A percentile compares a stretch with the other conserved stretches of the same genome.
Conservation (phyloP, 2,888 invertebrate species). For the Chrysomela aeneicollis region DNA sequence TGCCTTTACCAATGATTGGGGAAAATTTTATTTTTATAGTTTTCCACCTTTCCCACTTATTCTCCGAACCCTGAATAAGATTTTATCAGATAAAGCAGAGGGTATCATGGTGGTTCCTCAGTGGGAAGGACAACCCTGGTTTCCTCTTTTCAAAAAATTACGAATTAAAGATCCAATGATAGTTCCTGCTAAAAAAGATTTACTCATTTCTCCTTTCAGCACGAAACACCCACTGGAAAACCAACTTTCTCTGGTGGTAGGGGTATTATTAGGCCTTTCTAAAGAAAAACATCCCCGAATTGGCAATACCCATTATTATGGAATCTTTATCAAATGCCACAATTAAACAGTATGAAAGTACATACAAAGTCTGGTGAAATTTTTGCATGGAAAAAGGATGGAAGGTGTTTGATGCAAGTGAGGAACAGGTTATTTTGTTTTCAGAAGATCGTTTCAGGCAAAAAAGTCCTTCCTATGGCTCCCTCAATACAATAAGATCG, state of each 20-base stretch:
- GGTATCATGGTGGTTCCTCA: constrained; percentile 21
- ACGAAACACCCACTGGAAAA: no score
- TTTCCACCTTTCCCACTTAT: constrained; percentile 29
- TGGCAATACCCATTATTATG: constrained; percentile 35
- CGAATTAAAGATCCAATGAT: neutral
- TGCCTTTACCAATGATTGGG: no score
- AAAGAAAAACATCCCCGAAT: constrained; percentile 28
- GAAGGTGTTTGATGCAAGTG: neutral
- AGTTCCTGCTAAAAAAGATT: neutral
- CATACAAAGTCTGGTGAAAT: constrained; percentile 38
- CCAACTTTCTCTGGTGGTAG: constrained; percentile 34
- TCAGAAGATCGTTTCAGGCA: neutral
- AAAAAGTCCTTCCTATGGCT: neutral
- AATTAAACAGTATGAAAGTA: constrained; percentile 39
- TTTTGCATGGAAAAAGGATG: constrained; percentile 36
- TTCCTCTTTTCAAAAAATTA: constrained; percentile 5
- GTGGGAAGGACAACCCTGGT: no score
- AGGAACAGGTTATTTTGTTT: neutral
- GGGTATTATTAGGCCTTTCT: constrained; percentile 40
- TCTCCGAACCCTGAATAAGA: constrained; percentile 12
- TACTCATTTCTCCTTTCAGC: constrained; percentile 19
- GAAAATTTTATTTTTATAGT: no score
- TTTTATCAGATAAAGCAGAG: constrained; percentile 18
- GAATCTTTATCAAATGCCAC: no score
- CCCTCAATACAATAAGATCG: constrained; percentile 5